phyloP scores from a whole-genome alignment of 2,797 vertebrate genomes.

The Hemibagrus guttatus region DNA sequence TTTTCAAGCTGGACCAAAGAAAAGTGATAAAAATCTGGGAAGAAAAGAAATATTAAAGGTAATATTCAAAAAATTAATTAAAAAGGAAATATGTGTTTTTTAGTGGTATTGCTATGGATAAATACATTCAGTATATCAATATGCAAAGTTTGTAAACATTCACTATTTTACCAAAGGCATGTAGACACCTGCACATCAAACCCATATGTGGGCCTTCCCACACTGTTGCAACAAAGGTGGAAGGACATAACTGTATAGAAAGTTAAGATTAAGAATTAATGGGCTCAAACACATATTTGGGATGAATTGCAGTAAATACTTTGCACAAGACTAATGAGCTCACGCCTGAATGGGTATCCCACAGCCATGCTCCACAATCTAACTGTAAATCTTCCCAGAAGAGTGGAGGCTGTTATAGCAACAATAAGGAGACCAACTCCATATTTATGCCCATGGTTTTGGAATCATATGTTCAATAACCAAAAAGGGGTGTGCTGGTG shows the following conservation, averaged over 20 bases:
- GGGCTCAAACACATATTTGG: neutral
- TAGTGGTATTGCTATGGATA: neutral
- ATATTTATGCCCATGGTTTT: neutral
- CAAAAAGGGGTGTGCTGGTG: neutral
- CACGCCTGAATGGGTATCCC: neutral
- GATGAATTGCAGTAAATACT: neutral
- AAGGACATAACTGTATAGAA: neutral
- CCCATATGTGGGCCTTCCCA: neutral
- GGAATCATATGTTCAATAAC: neutral
- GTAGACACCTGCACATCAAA: neutral
- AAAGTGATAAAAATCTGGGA: constrained; percentile 7
- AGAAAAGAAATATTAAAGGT: neutral
- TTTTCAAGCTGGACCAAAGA: neutral
- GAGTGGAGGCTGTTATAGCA: neutral
- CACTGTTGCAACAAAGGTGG: neutral
- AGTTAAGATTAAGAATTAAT: too few species aligned
- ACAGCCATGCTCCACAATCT: neutral
- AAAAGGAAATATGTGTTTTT: neutral
- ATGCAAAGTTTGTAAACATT: neutral
- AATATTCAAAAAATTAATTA: neutral
- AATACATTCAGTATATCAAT: neutral
- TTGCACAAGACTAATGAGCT: neutral
- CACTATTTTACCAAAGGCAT: neutral
- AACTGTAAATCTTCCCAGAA: neutral
- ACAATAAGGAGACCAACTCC: neutral